These are phyloP conservation scores for Hoplostethus atlanticus DNA, from an alignment of 2,797 vertebrate genomes.

Conservation along the genomic window DNA sequence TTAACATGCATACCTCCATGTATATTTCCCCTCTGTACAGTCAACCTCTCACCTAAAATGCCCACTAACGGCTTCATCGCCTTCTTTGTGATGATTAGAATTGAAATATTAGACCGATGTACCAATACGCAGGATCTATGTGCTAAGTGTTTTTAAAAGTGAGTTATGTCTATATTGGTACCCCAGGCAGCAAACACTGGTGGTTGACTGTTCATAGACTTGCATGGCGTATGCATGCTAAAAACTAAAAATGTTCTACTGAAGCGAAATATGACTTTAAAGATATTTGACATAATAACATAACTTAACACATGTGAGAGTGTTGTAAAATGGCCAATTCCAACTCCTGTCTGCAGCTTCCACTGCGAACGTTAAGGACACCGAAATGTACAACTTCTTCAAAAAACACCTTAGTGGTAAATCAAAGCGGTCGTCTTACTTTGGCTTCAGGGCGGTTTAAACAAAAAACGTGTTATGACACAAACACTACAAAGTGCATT, in stretches of 20 bases:
- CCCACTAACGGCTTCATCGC: conserved; percentile 48
- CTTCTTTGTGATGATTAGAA: conserved; percentile 11
- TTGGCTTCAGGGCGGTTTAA: conserved; percentile 63
- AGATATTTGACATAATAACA: conserved; percentile 28
- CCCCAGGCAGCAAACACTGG: neutral
- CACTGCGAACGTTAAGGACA: conserved; percentile 17
- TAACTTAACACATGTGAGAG: conserved; percentile 6
- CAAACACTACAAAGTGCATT: conserved; percentile 63
- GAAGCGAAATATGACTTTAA: conserved; percentile 18
- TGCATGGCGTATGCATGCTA: neutral
- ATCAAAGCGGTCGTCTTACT: conserved; percentile 58
- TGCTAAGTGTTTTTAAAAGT: conserved; percentile 18
- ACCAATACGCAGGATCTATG: neutral
- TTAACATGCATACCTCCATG: conserved; percentile 40
- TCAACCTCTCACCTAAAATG: conserved; percentile 28
- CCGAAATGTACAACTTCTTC: conserved; percentile 11
- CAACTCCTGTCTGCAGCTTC: conserved; percentile 8
- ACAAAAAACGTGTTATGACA: conserved; percentile 34
- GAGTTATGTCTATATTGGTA: conserved; percentile 10
- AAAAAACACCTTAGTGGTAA: conserved; percentile 21
- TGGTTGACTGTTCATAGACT: conserved; percentile 25
- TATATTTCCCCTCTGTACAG: conserved; percentile 32
- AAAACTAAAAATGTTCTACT: conserved; percentile 18
- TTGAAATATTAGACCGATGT: conserved; percentile 1
- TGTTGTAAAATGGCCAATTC: conserved; percentile 18